Evolutionary conservation across 2,888 invertebrate genomes (phyloP).

Genomic region (Stramonita haemastoma): DNA sequence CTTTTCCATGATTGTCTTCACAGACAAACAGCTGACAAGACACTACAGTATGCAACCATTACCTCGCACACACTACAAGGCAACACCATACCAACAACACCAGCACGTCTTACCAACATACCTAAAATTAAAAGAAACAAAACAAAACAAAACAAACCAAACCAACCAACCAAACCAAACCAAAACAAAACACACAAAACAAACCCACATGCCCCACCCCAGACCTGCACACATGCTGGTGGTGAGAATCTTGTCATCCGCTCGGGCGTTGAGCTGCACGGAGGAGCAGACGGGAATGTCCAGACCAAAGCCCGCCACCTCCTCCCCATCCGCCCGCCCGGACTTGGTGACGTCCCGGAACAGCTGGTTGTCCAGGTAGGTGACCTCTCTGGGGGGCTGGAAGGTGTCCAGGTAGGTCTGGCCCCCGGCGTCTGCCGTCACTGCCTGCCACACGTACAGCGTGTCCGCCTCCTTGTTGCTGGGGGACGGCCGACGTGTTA

Average conservation of each 20-base stretch:
- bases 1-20: too few relatives aligned
- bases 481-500: conserved; percentile 48
- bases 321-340: conserved; percentile 51
- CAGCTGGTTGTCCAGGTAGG: conserved; percentile 61
- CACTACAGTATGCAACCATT: too few relatives aligned
- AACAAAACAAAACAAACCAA: too few relatives aligned
- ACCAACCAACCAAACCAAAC: too few relatives aligned
- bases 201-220: too few relatives aligned
- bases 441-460: conserved; percentile 59
- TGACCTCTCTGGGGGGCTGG: conserved; percentile 54
- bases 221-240: conserved; percentile 36
- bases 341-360: conserved; percentile 55
- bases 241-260: conserved; percentile 63
- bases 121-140: too few relatives aligned
- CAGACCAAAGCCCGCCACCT: conserved; percentile 47
- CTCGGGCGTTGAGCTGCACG: conserved; percentile 50
- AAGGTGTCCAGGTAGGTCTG: conserved; percentile 58
- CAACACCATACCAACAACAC: too few relatives aligned
- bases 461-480: conserved; percentile 42
- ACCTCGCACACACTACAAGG: too few relatives aligned
- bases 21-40: too few relatives aligned
- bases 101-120: too few relatives aligned
- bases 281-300: conserved; percentile 65
- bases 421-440: conserved; percentile 56
- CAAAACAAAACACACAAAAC: too few relatives aligned